phyloP scores from a whole-genome alignment of 2,797 vertebrate genomes.

The Oreonectes daqikongensis region DNA sequence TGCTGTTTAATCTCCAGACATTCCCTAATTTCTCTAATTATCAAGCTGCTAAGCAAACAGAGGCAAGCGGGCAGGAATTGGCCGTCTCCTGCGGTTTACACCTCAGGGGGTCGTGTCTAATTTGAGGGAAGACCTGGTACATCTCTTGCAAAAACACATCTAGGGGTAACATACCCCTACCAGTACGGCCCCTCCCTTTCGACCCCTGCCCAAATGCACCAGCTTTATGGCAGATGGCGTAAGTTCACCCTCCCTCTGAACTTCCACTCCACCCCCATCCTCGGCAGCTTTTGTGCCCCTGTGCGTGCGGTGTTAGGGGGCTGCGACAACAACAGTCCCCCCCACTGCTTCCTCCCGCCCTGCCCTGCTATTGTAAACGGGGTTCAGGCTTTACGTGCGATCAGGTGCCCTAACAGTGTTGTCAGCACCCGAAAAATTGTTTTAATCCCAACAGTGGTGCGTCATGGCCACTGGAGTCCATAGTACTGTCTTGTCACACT shows the following conservation, averaged over 20 bases:
- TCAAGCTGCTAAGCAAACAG: slow-evolving; percentile 45
- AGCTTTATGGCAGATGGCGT: slow-evolving; percentile 59
- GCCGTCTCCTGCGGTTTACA: slow-evolving; percentile 38
- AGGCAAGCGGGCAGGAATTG: slow-evolving; percentile 35
- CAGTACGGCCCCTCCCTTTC: slow-evolving; percentile 16
- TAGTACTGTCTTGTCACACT: slow-evolving; percentile 14
- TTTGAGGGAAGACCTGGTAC: slow-evolving; percentile 47
- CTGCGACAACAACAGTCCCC: slow-evolving; percentile 47
- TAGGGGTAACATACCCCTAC: slow-evolving; percentile 43
- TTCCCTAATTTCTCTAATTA: slow-evolving; percentile 50
- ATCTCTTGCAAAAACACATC: slow-evolving; percentile 53
- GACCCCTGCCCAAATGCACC: slow-evolving; percentile 43
- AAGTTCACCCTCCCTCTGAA: slow-evolving; percentile 42
- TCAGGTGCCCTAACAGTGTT: slow-evolving; percentile 46
- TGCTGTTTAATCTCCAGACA: slow-evolving; percentile 48
- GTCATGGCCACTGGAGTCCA: slow-evolving; percentile 20
- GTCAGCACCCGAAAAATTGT: slow-evolving; percentile 33
- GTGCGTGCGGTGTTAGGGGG: slow-evolving; percentile 50
- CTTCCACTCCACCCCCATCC: slow-evolving; percentile 45
- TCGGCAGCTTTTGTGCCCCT: slow-evolving; percentile 54
- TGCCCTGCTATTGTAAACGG: slow-evolving; percentile 38
- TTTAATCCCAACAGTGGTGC: slow-evolving; percentile 25
- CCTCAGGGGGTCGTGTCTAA: slow-evolving; percentile 50
- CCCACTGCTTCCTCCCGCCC: slow-evolving; percentile 27
- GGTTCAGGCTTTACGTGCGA: slow-evolving; percentile 34